These are phyloP conservation scores for Pseudochromis fuscus DNA, from an alignment of 2,797 vertebrate genomes.

Conservation along the genomic window DNA sequence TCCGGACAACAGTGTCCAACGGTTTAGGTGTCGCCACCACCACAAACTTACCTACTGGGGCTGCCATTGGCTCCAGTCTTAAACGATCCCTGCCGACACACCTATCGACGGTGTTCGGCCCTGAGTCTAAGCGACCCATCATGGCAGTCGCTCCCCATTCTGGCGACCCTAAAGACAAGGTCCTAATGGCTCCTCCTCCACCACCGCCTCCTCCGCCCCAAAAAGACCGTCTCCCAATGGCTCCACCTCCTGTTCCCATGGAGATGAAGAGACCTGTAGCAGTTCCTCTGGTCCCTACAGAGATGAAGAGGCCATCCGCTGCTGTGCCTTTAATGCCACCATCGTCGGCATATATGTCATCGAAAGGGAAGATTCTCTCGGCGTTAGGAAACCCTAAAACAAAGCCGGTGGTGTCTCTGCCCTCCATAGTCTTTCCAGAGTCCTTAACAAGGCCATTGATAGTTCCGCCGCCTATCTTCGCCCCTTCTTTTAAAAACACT, in stretches of 20 bases:
- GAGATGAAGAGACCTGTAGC: conserved; percentile 78
- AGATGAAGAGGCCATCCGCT: conserved; percentile 72
- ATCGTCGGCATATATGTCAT: conserved; percentile 50
- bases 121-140: conserved; percentile 88
- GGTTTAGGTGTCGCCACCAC: conserved; percentile 79
- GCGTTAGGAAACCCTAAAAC: conserved; percentile 66
- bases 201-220: conserved; percentile 76
- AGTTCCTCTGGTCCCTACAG: conserved; percentile 61
- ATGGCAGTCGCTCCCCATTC: conserved; percentile 79
- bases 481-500: conserved; percentile 69
- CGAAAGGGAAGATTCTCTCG: conserved; percentile 75
- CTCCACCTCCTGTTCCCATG: conserved; percentile 72
- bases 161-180: conserved; percentile 77
- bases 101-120: conserved; percentile 72
- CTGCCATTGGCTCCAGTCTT: conserved; percentile 54
- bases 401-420: conserved; percentile 70
- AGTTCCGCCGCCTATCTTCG: conserved; percentile 69
- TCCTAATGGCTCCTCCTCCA: conserved; percentile 81
- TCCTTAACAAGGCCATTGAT: conserved; percentile 71
- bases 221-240: conserved; percentile 77
- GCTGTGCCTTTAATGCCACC: conserved; percentile 76
- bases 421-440: conserved; percentile 77
- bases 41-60: conserved; percentile 17
- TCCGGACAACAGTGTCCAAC: conserved; percentile 85
- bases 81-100: conserved; percentile 86